A percentile compares a stretch with the other conserved stretches of the same genome.
These are phyloP conservation scores for Solea senegalensis DNA, from an alignment of 2,113 vertebrate species.

Conservation along the genomic window DNA sequence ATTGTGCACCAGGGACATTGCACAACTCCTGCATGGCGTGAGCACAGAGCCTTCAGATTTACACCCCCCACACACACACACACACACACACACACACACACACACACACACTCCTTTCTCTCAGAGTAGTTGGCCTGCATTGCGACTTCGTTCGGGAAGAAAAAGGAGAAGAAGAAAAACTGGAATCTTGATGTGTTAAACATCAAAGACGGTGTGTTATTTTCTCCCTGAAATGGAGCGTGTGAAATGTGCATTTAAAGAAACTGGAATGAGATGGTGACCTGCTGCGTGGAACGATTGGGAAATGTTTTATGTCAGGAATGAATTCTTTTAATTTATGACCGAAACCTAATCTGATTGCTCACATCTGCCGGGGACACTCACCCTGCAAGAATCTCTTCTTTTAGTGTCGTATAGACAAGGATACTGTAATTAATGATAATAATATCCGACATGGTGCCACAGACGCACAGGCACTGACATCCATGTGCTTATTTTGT, in stretches of 20 bases:
- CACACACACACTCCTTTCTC: background rate
- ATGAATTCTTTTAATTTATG: constrained; percentile 48
- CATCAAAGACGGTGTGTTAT: constrained; percentile 40
- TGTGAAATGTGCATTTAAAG: constrained; percentile 41
- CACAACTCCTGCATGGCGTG: constrained; percentile 20
- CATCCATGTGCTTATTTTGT: constrained; percentile 5
- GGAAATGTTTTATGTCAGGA: constrained; percentile 40
- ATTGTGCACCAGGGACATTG: constrained; percentile 5
- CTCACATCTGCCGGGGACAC: constrained; percentile 2
- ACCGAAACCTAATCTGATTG: constrained; percentile 3
- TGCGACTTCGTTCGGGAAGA: constrained; percentile 21
- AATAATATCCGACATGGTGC: constrained; percentile 2
- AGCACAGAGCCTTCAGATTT: constrained; percentile 3
- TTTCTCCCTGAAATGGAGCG: constrained; percentile 44
- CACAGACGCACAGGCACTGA: background rate
- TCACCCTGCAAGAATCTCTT: background rate
- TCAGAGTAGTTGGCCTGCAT: constrained; percentile 26
- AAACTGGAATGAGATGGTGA: constrained; percentile 23
- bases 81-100: background rate
- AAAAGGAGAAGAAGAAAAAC: background rate
- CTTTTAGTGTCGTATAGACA: constrained; percentile 1
- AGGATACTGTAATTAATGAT: background rate
- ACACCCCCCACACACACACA: background rate
- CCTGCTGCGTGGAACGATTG: constrained; percentile 4
- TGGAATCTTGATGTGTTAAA: constrained; percentile 35